A percentile compares a stretch with the other conserved stretches of the same genome.
These are phyloP conservation scores for Anneissia japonica DNA, from an alignment of 35 echinoderm and acorn worm species.

Conservation along the genomic window DNA sequence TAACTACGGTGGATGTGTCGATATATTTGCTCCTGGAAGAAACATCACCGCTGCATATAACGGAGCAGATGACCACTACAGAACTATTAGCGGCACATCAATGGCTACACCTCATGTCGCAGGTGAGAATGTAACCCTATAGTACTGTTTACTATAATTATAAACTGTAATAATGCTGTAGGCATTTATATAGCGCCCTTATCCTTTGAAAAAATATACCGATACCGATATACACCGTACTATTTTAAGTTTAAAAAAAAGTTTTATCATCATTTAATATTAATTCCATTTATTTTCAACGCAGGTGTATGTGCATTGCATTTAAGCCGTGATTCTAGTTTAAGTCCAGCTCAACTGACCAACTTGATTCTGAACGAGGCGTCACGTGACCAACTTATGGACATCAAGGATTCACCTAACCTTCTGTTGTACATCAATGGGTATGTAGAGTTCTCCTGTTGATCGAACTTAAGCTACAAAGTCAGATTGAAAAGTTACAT, in stretches of 20 bases:
- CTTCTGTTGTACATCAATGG: constrained; percentile 39
- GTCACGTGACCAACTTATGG: constrained; percentile 39
- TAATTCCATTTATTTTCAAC: constrained; percentile 1
- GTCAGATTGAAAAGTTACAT: too few relatives aligned
- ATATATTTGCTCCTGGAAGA: constrained; percentile 80
- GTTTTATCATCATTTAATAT: too few relatives aligned
- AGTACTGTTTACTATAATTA: too few relatives aligned
- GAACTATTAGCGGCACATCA: constrained; percentile 59
- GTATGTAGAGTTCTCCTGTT: neutral
- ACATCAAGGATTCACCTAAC: constrained; percentile 34
- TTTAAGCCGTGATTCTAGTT: constrained; percentile 34
- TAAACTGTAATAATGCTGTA: too few relatives aligned
- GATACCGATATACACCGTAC: too few relatives aligned
- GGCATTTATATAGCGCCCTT: too few relatives aligned
- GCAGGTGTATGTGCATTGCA: constrained; percentile 57
- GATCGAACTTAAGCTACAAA: neutral
- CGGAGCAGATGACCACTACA: constrained; percentile 55
- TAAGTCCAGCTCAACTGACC: constrained; percentile 51
- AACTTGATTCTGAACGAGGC: constrained; percentile 45
- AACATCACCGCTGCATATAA: constrained; percentile 62
- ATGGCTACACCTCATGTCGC: constrained; percentile 88
- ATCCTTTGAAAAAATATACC: too few relatives aligned
- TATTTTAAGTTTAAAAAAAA: too few relatives aligned
- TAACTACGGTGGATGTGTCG: constrained; percentile 85
- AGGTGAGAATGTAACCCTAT: constrained; percentile 22